A percentile compares a stretch with the other conserved stretches of the same genome.
These are phyloP conservation scores for Artibeus lituratus DNA, from an alignment of 2,797 vertebrate species.

Conservation along the genomic window DNA sequence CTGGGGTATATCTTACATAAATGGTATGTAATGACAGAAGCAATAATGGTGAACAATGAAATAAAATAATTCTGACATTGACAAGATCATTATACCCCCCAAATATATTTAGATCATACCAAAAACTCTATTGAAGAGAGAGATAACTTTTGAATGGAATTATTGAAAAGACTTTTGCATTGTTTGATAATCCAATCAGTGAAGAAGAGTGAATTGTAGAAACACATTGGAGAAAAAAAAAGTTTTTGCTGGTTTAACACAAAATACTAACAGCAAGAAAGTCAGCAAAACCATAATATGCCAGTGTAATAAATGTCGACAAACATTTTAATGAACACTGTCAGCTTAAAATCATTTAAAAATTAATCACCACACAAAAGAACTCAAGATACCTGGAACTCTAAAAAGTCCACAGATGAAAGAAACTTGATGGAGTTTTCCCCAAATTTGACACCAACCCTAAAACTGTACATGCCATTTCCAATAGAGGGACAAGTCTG, in stretches of 20 bases:
- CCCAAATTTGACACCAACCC: conserved; percentile 24
- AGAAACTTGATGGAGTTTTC: background rate
- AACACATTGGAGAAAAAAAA: background rate
- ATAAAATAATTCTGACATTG: conserved; percentile 7
- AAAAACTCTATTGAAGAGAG: conserved; percentile 20
- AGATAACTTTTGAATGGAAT: background rate
- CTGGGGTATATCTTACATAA: background rate
- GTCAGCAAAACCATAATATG: background rate
- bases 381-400: background rate
- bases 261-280: background rate
- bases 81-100: background rate
- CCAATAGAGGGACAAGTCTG: background rate
- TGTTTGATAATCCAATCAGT: conserved; percentile 12
- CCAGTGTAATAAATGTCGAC: background rate
- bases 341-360: conserved; percentile 6
- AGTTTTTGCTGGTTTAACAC: background rate
- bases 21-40: background rate
- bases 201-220: background rate
- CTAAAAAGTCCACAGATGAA: background rate
- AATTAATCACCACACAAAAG: background rate
- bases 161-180: background rate
- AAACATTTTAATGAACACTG: background rate
- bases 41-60: background rate
- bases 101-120: background rate
- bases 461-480: background rate